A percentile compares a stretch with the other conserved stretches of the same genome.
Evolutionary conservation across 2,113 vertebrate species (phyloP).

Genomic region (Chaetodon auriga): DNA sequence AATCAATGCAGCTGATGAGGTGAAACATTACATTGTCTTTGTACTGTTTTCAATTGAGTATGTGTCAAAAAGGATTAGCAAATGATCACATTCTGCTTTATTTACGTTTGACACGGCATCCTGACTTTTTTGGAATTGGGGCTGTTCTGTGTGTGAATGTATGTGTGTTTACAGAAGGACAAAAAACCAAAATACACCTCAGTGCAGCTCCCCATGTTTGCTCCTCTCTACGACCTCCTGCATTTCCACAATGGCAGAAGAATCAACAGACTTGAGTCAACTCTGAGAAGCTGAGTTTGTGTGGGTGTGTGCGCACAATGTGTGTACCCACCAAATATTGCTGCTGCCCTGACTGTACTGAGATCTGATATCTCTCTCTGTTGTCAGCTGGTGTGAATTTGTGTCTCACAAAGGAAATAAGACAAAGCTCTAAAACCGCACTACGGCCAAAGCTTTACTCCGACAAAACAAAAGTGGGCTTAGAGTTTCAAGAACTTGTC

Average conservation of each 20-base stretch:
- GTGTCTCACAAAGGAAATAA: conserved; percentile 15
- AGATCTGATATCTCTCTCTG: conserved; percentile 18
- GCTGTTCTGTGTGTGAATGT: background rate
- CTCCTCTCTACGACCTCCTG: background rate
- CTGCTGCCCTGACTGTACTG: conserved; percentile 11
- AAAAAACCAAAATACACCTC: background rate
- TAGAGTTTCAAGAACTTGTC: background rate
- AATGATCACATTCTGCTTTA: too few species aligned
- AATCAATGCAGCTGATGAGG: too few species aligned
- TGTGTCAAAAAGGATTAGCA: too few species aligned
- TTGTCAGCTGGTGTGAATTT: conserved; percentile 35
- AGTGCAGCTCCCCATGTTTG: background rate
- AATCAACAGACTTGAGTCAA: conserved; percentile 30
- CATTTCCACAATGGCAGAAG: background rate
- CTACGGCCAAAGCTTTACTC: background rate
- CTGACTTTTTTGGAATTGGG: too few species aligned
- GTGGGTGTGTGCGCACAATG: background rate
- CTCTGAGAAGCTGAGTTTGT: background rate
- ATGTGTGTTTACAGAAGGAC: background rate
- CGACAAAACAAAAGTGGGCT: background rate
- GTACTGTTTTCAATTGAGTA: too few species aligned
- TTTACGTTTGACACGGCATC: too few species aligned
- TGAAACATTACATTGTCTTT: too few species aligned
- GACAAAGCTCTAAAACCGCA: conserved; percentile 17
- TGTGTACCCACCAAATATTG: conserved; percentile 23